Conservation (phyloP, 1,140 invertebrate genomes). For the Musca vetustissima region DNA sequence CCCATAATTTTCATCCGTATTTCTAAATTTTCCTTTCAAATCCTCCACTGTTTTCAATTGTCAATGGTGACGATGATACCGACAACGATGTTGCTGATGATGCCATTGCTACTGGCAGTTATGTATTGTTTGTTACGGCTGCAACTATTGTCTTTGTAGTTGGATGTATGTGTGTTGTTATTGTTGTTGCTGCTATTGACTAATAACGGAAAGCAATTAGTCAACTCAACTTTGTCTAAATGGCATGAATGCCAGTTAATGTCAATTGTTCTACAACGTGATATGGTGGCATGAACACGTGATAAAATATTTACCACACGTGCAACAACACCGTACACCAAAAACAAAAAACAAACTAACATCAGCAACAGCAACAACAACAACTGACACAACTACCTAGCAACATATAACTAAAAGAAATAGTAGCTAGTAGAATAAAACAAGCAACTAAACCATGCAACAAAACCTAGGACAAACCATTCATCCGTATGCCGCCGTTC, state of each 20-base stretch:
- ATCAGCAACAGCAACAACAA: no score
- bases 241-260: slow-evolving; percentile 24
- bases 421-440: no score
- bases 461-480: background rate
- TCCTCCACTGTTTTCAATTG: background rate
- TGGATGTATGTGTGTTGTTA: background rate
- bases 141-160: slow-evolving; percentile 5
- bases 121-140: background rate
- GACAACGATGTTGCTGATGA: background rate
- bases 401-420: no score
- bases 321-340: background rate
- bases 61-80: background rate
- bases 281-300: slow-evolving; percentile 24
- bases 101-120: background rate
- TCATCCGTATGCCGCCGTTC: background rate
- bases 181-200: slow-evolving; percentile 9
- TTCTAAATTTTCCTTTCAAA: no score
- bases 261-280: slow-evolving; percentile 23
- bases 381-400: no score
- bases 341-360: no score
- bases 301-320: slow-evolving; percentile 24
- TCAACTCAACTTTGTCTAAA: slow-evolving; percentile 24
- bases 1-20: no score
- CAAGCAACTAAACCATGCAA: background rate
- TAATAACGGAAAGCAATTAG: slow-evolving; percentile 24